Evolutionary conservation across 2,888 invertebrate species (phyloP).

Genomic region (Eledona agricola): DNA sequence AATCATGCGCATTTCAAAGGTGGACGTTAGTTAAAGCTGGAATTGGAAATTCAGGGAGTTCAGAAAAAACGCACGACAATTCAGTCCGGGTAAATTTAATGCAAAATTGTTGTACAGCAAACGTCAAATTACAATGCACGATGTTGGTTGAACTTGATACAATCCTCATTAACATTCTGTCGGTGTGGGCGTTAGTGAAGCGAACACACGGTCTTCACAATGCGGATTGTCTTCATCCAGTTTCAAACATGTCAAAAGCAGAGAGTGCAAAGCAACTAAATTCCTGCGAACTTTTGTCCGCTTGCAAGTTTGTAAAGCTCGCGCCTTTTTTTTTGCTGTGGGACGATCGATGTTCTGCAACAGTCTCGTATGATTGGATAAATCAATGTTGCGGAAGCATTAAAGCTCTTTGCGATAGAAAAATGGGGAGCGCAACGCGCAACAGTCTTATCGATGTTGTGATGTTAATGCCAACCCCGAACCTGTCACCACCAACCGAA

Average conservation of each 20-base stretch:
- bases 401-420: conserved; percentile 17
- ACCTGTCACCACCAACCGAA: conserved; percentile 37
- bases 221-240: conserved; percentile 28
- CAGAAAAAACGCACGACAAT: conserved; percentile 10
- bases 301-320: background rate
- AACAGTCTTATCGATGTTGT: conserved; percentile 12
- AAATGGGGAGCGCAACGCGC: conserved; percentile 8
- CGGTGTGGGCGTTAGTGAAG: conserved; percentile 14
- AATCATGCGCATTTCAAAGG: conserved; percentile 17
- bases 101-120: conserved; percentile 25
- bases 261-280: conserved; percentile 13
- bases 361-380: conserved; percentile 21
- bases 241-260: conserved; percentile 29
- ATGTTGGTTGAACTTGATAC: conserved; percentile 31
- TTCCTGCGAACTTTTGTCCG: conserved; percentile 14
- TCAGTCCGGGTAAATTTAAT: conserved; percentile 18
- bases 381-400: conserved; percentile 28
- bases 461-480: conserved; percentile 1
- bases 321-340: conserved; percentile 6
- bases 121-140: conserved; percentile 29
- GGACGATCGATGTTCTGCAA: conserved; percentile 13
- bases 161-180: conserved; percentile 31
- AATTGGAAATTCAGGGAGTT: no score
- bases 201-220: conserved; percentile 12
- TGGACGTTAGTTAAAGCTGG: conserved; percentile 7